Conservation (phyloP, 2,797 vertebrate species). For the Thamnophis elegans region DNA sequence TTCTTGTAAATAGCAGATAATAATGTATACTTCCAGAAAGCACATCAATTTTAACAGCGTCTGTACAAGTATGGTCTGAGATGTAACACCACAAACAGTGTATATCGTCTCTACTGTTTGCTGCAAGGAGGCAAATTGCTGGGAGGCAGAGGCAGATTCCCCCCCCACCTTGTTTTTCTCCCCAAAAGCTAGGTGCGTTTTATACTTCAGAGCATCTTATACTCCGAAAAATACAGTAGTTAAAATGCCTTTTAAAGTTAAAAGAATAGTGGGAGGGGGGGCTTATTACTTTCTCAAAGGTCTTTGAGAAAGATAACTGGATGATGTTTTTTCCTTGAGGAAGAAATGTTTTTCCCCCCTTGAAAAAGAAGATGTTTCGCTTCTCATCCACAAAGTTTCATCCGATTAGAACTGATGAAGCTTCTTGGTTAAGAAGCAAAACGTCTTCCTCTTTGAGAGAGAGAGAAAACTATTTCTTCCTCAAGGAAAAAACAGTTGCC, state of each 20-base stretch:
- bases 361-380: neutral
- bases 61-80: too few relatives aligned
- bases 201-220: too few relatives aligned
- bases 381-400: neutral
- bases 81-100: too few relatives aligned
- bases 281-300: neutral
- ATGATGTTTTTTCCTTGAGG: neutral
- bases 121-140: too few relatives aligned
- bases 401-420: neutral
- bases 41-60: too few relatives aligned
- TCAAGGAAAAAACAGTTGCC: neutral
- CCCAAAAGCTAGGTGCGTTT: too few relatives aligned
- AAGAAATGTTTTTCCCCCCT: neutral
- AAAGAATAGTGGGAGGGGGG: neutral
- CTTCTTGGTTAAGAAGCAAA: neutral
- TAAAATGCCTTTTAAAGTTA: neutral
- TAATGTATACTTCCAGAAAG: too few relatives aligned
- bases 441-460: neutral
- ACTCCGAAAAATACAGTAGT: neutral
- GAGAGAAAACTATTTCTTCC: neutral
- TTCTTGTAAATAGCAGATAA: too few relatives aligned
- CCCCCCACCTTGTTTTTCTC: too few relatives aligned
- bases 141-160: too few relatives aligned
- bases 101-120: too few relatives aligned
- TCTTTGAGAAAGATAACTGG: neutral